phyloP scores from a whole-genome alignment of 2,888 invertebrate species.

The Cybosia mesomella region DNA sequence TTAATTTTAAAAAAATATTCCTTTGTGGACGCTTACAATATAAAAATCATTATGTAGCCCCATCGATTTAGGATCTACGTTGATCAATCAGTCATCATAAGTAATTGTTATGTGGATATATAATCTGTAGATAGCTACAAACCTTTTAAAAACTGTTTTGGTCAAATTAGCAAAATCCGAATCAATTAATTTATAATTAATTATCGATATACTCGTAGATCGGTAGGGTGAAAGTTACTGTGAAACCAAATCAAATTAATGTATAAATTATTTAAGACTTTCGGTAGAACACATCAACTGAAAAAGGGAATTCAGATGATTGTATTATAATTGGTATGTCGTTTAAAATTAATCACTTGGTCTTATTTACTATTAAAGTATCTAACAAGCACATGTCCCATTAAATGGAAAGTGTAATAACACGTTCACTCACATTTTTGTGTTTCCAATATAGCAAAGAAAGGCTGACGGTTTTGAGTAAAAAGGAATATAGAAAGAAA shows the following conservation, averaged over 20 bases:
- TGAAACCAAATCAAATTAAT: not conserved
- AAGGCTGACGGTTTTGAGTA: not conserved
- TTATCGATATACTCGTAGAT: not conserved
- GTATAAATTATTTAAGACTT: conserved; percentile 2
- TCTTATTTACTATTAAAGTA: not conserved
- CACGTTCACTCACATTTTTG: not conserved
- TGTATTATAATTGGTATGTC: not conserved
- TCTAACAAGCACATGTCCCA: not conserved
- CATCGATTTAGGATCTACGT: too few relatives aligned
- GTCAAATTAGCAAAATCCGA: not conserved
- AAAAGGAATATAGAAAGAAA: too few relatives aligned
- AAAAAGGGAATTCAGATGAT: not conserved
- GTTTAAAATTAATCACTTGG: not conserved
- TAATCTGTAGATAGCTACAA: too few relatives aligned
- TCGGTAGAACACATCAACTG: not conserved
- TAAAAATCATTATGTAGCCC: too few relatives aligned
- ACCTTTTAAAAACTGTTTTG: not conserved
- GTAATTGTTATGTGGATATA: too few relatives aligned
- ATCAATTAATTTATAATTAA: not conserved
- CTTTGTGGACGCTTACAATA: too few relatives aligned
- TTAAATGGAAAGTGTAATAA: not conserved
- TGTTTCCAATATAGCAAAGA: not conserved
- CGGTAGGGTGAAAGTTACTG: not conserved
- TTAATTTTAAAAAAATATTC: too few relatives aligned
- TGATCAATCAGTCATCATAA: too few relatives aligned